Evolutionary conservation across 2,797 vertebrate species (phyloP).

Genomic region (Galago senegalensis): DNA sequence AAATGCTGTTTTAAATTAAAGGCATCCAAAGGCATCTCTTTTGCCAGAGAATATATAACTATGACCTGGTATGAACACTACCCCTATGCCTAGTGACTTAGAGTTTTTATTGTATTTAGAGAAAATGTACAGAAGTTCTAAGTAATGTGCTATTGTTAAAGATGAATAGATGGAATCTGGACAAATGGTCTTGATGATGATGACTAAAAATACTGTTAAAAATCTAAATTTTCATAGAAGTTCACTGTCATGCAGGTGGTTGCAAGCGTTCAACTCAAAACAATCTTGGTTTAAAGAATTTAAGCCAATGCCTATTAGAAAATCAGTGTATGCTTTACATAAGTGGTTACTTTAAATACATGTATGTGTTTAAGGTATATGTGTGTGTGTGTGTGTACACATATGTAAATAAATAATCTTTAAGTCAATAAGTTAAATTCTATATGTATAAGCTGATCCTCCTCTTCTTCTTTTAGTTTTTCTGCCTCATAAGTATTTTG

Average conservation of each 20-base stretch:
- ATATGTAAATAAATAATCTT: not conserved
- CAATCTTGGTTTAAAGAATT: not conserved
- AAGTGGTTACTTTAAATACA: not conserved
- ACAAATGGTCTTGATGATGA: not conserved
- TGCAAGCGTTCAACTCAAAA: not conserved
- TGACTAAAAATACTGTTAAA: not conserved
- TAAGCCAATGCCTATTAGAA: not conserved
- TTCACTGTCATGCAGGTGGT: not conserved
- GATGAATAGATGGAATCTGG: accelerated
- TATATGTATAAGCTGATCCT: not conserved
- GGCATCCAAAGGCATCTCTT: not conserved
- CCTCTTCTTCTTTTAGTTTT: slow-evolving; percentile 1
- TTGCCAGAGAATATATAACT: not conserved
- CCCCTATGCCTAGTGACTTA: not conserved
- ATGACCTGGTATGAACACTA: not conserved
- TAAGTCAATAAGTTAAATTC: not conserved
- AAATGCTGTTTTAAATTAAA: not conserved
- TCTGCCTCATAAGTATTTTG: not conserved
- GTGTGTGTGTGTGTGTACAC: not conserved
- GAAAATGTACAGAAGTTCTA: not conserved
- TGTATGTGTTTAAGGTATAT: not conserved
- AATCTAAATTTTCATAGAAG: not conserved
- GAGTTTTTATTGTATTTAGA: not conserved
- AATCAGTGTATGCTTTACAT: not conserved
- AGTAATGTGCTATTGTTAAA: not conserved